phyloP scores from a whole-genome alignment of 2,888 invertebrate species.

The Calliopum simillimum region DNA sequence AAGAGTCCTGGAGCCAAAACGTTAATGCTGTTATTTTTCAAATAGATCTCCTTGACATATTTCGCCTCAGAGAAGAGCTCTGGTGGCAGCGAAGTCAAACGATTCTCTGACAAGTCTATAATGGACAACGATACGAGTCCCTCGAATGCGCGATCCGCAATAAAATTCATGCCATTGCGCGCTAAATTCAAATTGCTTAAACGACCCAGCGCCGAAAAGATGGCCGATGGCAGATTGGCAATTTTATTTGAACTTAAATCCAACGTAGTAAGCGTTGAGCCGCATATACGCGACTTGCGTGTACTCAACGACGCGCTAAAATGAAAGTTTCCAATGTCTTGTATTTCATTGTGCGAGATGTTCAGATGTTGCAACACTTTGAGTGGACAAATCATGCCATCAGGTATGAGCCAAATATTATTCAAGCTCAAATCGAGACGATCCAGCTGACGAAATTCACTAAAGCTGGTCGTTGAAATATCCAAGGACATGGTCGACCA shows the following conservation, averaged over 20 bases:
- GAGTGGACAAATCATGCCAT: slow-evolving; percentile 85
- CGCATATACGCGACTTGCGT: slow-evolving; percentile 67
- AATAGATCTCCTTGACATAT: slow-evolving; percentile 86
- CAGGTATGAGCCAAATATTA: slow-evolving; percentile 90
- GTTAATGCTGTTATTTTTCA: slow-evolving; percentile 91
- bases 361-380: slow-evolving; percentile 84
- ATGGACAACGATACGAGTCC: slow-evolving; percentile 84
- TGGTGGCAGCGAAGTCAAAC: slow-evolving; percentile 87
- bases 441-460: slow-evolving; percentile 82
- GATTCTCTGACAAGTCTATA: slow-evolving; percentile 90
- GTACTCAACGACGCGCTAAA: slow-evolving; percentile 75
- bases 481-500: slow-evolving; percentile 89
- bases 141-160: slow-evolving; percentile 85
- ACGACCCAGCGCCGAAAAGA: slow-evolving; percentile 82
- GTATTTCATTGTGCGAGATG: slow-evolving; percentile 86
- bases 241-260: slow-evolving; percentile 89
- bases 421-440: slow-evolving; percentile 87
- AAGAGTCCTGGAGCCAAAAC: slow-evolving; percentile 87
- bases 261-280: slow-evolving; percentile 79
- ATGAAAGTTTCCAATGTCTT: slow-evolving; percentile 88
- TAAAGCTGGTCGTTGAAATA: slow-evolving; percentile 83
- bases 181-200: slow-evolving; percentile 85
- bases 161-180: slow-evolving; percentile 88
- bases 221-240: slow-evolving; percentile 82
- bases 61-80: slow-evolving; percentile 85